A percentile compares a stretch with the other conserved stretches of the same genome.
Evolutionary conservation across 2,888 invertebrate species (phyloP).

Genomic region (Exephanes ischioxanthus): DNA sequence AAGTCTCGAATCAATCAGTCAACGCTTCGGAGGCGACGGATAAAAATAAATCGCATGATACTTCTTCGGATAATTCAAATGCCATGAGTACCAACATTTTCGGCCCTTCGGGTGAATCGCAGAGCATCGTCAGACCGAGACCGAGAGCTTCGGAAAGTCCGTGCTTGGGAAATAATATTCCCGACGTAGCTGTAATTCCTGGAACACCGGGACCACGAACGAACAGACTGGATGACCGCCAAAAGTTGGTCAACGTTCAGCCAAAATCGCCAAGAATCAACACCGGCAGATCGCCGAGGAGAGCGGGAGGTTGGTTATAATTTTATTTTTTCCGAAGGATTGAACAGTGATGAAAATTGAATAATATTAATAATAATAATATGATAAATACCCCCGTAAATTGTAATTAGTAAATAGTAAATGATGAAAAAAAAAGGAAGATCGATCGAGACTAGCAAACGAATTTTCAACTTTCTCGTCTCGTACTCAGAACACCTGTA

Average conservation of each 20-base stretch:
- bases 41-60: constrained; percentile 17
- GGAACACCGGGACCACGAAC: constrained; percentile 65
- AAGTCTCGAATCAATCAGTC: background rate
- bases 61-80: constrained; percentile 3
- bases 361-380: constrained; percentile 15
- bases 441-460: background rate
- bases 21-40: constrained; percentile 15
- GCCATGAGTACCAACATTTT: constrained; percentile 3
- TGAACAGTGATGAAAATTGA: constrained; percentile 49
- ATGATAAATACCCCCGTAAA: background rate
- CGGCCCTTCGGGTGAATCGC: constrained; percentile 24
- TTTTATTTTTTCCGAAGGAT: constrained; percentile 10
- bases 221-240: constrained; percentile 64
- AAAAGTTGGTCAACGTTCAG: constrained; percentile 71
- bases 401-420: too few relatives aligned
- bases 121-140: constrained; percentile 55
- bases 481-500: constrained; percentile 9
- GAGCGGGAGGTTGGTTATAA: constrained; percentile 66
- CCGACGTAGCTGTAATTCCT: constrained; percentile 72
- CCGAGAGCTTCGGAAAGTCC: constrained; percentile 44
- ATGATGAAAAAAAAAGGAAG: background rate
- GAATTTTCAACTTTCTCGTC: background rate
- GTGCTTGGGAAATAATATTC: constrained; percentile 54
- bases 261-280: constrained; percentile 74
- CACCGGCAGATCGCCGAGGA: constrained; percentile 69